phyloP scores from a whole-genome alignment of 2,888 invertebrate genomes.

The Plebejus argus region DNA sequence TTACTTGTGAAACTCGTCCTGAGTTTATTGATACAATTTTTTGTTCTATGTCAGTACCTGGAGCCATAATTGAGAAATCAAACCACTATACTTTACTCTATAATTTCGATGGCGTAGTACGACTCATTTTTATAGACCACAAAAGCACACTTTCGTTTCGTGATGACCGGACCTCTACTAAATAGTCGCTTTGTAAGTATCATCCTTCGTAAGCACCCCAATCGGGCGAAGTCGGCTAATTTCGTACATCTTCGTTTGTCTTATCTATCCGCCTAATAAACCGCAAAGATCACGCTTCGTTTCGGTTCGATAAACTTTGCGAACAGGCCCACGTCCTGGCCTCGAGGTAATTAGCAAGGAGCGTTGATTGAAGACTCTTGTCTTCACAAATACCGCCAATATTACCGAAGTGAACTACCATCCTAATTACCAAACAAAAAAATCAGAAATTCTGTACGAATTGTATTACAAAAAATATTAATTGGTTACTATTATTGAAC shows the following conservation, averaged over 20 bases:
- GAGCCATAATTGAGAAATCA: background rate
- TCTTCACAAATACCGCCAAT: background rate
- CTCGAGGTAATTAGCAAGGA: slow-evolving; percentile 9
- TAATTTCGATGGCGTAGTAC: background rate
- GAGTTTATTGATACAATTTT: no score
- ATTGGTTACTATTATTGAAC: no score
- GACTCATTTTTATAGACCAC: background rate
- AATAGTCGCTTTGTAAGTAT: background rate
- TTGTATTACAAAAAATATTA: background rate
- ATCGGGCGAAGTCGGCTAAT: background rate
- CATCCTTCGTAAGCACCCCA: background rate
- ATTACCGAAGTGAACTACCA: background rate
- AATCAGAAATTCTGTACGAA: background rate
- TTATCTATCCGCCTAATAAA: background rate
- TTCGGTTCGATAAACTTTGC: slow-evolving; percentile 1
- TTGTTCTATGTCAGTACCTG: no score
- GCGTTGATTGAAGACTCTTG: background rate
- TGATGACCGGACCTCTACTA: background rate
- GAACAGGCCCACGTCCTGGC: background rate
- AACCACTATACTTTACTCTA: background rate
- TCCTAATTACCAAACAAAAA: background rate
- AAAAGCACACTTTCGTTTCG: background rate
- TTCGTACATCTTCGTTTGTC: background rate
- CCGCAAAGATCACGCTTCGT: background rate
- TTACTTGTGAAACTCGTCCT: no score